Evolutionary conservation across 2,113 vertebrate genomes (phyloP).

Genomic region (Eleginops maclovinus): DNA sequence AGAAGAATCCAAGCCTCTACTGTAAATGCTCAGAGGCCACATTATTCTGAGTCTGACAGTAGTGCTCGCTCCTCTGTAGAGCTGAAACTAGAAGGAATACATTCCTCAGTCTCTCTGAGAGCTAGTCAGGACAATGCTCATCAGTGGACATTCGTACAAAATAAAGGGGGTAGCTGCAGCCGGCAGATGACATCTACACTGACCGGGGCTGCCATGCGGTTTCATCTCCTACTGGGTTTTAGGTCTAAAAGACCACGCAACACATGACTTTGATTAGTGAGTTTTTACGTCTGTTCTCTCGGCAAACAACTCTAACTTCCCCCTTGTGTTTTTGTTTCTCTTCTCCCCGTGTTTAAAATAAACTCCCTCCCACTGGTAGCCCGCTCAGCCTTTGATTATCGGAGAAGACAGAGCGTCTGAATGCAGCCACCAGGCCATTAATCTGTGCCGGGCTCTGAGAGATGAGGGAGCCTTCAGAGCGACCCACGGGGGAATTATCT

Average conservation of each 20-base stretch:
- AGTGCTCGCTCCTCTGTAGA: constrained; percentile 8
- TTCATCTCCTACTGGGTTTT: too few species aligned
- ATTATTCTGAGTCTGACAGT: background rate
- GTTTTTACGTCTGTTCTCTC: constrained; percentile 11
- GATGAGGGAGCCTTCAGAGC: constrained; percentile 50
- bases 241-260: too few species aligned
- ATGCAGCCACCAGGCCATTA: constrained; percentile 67
- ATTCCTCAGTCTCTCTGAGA: background rate
- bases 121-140: constrained; percentile 6
- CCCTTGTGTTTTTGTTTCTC: constrained; percentile 2
- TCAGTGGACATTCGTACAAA: background rate
- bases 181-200: background rate
- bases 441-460: constrained; percentile 59
- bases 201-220: background rate
- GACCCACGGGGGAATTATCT: constrained; percentile 53
- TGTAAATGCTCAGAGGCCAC: background rate
- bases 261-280: background rate
- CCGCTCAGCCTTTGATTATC: constrained; percentile 64
- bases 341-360: constrained; percentile 17
- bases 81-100: constrained; percentile 33
- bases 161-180: background rate
- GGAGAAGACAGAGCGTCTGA: constrained; percentile 59
- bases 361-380: constrained; percentile 9
- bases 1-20: background rate
- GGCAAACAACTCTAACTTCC: constrained; percentile 9